Conservation (phyloP, 2,888 invertebrate genomes). For the Mythimna ferrago region DNA sequence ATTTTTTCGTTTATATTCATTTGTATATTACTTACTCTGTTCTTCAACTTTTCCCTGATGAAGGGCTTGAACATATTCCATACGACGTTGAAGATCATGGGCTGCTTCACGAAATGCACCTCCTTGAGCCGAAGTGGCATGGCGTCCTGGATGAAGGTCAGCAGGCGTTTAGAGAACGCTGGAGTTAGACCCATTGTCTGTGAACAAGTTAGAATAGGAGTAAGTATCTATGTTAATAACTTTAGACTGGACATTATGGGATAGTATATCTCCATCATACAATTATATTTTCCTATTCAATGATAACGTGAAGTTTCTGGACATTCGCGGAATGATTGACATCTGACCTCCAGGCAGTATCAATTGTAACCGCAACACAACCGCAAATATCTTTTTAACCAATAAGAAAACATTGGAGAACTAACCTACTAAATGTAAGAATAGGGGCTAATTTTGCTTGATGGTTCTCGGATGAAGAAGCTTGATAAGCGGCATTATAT, state of each 20-base stretch:
- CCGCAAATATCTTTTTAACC: slow-evolving; percentile 36
- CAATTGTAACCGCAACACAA: slow-evolving; percentile 41
- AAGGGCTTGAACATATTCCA: slow-evolving; percentile 97
- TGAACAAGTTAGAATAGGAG: slow-evolving; percentile 46
- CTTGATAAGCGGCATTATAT: slow-evolving; percentile 10
- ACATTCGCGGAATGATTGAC: slow-evolving; percentile 9
- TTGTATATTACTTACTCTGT: slow-evolving; percentile 91
- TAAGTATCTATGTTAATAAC: slow-evolving; percentile 1
- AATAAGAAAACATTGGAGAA: slow-evolving; percentile 8
- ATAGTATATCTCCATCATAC: not conserved
- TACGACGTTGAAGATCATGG: slow-evolving; percentile 95
- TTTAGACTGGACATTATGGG: not conserved
- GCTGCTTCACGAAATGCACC: slow-evolving; percentile 96
- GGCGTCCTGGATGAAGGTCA: slow-evolving; percentile 96
- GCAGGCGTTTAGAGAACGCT: slow-evolving; percentile 93
- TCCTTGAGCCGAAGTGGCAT: slow-evolving; percentile 96
- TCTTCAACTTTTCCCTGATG: slow-evolving; percentile 94
- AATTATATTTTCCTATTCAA: not conserved
- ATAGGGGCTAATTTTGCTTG: slow-evolving; percentile 27
- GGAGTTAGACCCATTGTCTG: slow-evolving; percentile 93
- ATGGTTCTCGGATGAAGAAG: not conserved
- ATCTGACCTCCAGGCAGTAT: slow-evolving; percentile 25
- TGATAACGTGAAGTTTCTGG: slow-evolving; percentile 6
- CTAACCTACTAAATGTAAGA: not conserved
- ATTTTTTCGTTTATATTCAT: too few relatives aligned